phyloP scores from a whole-genome alignment of 2,113 vertebrate genomes.

The Lichenostomus cassidix region DNA sequence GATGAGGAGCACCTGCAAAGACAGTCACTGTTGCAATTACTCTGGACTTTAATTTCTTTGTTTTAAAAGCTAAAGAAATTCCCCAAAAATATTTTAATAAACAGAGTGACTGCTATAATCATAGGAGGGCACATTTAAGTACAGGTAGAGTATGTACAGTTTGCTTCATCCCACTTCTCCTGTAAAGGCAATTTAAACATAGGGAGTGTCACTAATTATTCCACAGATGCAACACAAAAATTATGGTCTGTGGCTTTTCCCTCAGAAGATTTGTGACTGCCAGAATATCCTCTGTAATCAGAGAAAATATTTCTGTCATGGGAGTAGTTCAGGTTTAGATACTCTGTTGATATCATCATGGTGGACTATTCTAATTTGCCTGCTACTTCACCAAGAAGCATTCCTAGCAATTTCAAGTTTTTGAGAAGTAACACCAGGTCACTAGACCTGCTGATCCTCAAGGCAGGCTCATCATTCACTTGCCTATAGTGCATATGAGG shows the following conservation, averaged over 20 bases:
- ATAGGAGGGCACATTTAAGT: not conserved
- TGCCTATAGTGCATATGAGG: not conserved
- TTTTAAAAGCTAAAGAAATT: not conserved
- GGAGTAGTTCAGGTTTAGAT: not conserved
- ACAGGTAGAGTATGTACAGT: not conserved
- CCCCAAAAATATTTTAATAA: not conserved
- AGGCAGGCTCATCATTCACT: not conserved
- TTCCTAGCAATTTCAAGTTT: not conserved
- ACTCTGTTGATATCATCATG: not conserved
- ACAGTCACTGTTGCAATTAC: not conserved
- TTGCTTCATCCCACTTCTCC: not conserved
- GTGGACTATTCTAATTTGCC: not conserved
- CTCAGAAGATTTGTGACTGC: not conserved
- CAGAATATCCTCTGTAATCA: not conserved
- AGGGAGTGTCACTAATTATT: not conserved
- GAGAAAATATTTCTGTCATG: not conserved
- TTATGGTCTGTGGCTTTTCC: not conserved
- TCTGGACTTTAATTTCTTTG: not conserved
- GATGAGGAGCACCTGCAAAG: not conserved
- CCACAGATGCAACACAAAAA: not conserved
- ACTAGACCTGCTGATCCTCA: not conserved
- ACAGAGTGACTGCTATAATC: not conserved
- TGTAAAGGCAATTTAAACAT: not conserved
- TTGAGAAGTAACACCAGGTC: not conserved
- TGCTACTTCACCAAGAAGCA: not conserved